Conservation (phyloP, 2,113 vertebrate genomes). For the Cyrtonyx montezumae region DNA sequence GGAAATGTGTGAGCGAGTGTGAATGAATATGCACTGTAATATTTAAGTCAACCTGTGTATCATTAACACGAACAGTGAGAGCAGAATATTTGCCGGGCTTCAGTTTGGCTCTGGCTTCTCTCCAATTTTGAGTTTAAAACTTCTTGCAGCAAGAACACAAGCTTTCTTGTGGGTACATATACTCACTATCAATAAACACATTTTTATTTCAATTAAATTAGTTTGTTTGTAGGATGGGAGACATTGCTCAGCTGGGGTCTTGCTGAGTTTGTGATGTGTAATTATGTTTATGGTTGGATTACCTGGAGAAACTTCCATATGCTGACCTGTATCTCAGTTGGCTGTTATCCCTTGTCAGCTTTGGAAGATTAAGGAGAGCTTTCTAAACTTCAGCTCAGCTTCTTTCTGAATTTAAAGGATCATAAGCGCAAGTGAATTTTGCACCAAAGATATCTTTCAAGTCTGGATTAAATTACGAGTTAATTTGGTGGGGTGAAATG, state of each 20-base stretch:
- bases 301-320: background rate
- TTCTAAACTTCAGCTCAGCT: background rate
- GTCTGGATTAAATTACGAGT: background rate
- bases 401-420: background rate
- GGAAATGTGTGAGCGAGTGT: background rate
- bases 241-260: background rate
- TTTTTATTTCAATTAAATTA: background rate
- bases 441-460: background rate
- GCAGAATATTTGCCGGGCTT: background rate
- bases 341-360: background rate
- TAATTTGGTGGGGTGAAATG: background rate
- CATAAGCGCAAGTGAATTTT: background rate
- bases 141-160: background rate
- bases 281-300: background rate
- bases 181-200: background rate
- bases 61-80: background rate
- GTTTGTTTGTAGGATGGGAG: background rate
- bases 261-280: background rate
- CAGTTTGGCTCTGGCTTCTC: background rate
- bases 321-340: background rate
- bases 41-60: background rate
- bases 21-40: background rate
- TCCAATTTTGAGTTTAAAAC: background rate
- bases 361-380: background rate
- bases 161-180: background rate